Base-by-base conservation (phyloP, 2,888 invertebrate genomes). In the Himalopsyche kuldschensis region DNA sequence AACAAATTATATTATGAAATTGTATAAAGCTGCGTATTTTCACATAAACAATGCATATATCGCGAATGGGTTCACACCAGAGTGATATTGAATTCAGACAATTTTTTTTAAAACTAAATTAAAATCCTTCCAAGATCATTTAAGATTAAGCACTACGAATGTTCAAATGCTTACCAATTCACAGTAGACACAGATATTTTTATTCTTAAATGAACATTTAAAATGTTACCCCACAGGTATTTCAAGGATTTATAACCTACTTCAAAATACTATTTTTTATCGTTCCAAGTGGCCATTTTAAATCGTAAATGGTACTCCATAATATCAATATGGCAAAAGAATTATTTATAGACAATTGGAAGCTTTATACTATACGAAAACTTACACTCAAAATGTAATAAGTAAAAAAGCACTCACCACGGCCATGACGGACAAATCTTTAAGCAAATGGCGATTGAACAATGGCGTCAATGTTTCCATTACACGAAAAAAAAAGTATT, bases 391-490 rank as follows among this genome's bases (percentile, higher is more conserved):
- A 69, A 69, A 15, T 11, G 24, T 30, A 69, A 30, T 30, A 69
- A 27, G 30, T 69, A 69, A 69, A 77, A 46, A 78, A 80, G 41
- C 75, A 84, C 84, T 84, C 81, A 84, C 84, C 82, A 82, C 84
- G 81, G 84, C 84, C 84, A 84, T 84, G 84, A 82, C 84, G 82
- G 84, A 84, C 82, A 82, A 82, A 82, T 31, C 82, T 84, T 82
- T 82, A 78, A 82, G 82, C 82, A 84, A 84, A 84, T 84, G 84
- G 84, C 82, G 84, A 81, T 82, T 84, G 41, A 15, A 24, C 78
- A 46, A 46, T 41, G 47, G n/a, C 47, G 77, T 63, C 47, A 32
- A 80, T 81, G 84, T 82, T 84, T 30, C 79, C 84, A 84, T 77
- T 63, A 75, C 6, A 80, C n/a, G 35, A 32, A 80, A 75, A 46